phyloP scores from a whole-genome alignment of 2,888 invertebrate species.

The Oligia fasciuncula region DNA sequence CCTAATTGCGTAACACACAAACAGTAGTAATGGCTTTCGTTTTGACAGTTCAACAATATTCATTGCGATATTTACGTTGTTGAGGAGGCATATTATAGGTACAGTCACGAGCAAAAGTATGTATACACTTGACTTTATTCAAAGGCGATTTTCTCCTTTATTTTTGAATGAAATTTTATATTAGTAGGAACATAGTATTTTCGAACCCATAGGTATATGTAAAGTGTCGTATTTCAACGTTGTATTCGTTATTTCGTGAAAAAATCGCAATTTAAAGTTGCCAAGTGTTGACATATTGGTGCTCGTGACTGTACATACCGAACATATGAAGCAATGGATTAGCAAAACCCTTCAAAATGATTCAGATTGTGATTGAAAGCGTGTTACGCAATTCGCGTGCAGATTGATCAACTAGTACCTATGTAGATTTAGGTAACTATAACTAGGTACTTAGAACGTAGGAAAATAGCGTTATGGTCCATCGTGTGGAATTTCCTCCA shows the following conservation, averaged over 20 bases:
- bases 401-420: background rate
- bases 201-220: no score
- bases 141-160: no score
- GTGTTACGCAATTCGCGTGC: background rate
- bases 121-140: no score
- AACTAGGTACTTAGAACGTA: background rate
- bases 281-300: no score
- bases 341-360: background rate
- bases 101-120: no score
- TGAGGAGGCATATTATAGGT: background rate
- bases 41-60: background rate
- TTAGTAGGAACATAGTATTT: no score
- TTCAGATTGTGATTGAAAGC: background rate
- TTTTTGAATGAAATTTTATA: no score
- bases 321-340: background rate
- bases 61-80: background rate
- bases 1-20: no score
- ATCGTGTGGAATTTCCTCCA: constrained; percentile 10
- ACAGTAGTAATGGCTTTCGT: background rate
- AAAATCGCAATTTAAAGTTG: no score
- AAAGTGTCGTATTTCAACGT: no score
- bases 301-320: no score
- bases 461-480: constrained; percentile 3
- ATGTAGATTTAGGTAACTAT: background rate
- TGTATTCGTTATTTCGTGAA: no score